phyloP scores from a whole-genome alignment of 2,888 invertebrate species.

The Sesia apiformis region DNA sequence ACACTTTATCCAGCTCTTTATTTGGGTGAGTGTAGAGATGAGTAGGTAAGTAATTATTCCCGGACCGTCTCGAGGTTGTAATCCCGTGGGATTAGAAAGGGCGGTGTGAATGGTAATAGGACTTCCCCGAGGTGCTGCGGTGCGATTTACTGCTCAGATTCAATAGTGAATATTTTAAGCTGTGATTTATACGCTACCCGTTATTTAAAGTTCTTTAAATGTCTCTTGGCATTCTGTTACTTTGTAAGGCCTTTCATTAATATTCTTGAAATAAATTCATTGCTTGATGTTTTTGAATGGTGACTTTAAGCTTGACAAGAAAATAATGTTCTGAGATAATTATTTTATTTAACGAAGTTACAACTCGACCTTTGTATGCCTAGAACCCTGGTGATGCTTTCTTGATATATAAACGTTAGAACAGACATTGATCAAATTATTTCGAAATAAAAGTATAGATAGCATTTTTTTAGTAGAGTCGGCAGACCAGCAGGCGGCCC shows the following conservation, averaged over 20 bases:
- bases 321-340: too few species aligned
- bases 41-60: constrained; percentile 71
- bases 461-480: too few species aligned
- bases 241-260: background rate
- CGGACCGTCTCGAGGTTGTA: constrained; percentile 63
- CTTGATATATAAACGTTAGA: too few species aligned
- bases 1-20: constrained; percentile 34
- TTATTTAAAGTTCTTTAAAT: constrained; percentile 27
- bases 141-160: constrained; percentile 71
- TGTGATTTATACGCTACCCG: constrained; percentile 53
- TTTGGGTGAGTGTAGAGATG: constrained; percentile 38
- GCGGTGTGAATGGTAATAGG: constrained; percentile 71
- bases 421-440: too few species aligned
- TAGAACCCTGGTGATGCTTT: too few species aligned
- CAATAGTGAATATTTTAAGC: constrained; percentile 72
- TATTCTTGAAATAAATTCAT: too few species aligned
- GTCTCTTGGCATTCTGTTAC: background rate
- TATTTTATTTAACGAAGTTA: too few species aligned
- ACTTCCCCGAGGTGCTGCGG: constrained; percentile 62
- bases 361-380: too few species aligned
- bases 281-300: too few species aligned
- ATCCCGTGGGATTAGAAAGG: constrained; percentile 69
- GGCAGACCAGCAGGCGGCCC: too few species aligned
- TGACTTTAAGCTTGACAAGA: too few species aligned
- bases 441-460: too few species aligned